phyloP scores from a whole-genome alignment of 2,888 invertebrate species.

The Lasioglossum villosulum region DNA sequence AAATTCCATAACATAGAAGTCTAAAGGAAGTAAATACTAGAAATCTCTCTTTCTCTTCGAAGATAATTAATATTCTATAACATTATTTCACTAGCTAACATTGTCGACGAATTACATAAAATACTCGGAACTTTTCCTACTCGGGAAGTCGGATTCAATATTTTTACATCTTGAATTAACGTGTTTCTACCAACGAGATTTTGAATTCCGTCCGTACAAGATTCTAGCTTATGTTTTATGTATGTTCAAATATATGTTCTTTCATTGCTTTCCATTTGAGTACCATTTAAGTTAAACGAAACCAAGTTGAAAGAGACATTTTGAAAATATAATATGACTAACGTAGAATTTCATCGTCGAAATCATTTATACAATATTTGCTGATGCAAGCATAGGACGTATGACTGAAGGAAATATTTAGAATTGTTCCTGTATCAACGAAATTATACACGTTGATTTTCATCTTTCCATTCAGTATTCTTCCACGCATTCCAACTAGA shows the following conservation, averaged over 20 bases:
- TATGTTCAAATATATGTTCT: background rate
- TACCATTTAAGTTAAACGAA: background rate
- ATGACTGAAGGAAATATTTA: background rate
- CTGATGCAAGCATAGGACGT: background rate
- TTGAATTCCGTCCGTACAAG: background rate
- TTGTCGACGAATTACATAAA: background rate
- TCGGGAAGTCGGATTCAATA: background rate
- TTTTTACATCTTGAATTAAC: background rate
- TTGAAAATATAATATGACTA: background rate
- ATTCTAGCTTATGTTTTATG: slow-evolving; percentile 2
- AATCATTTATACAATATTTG: background rate
- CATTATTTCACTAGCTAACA: background rate
- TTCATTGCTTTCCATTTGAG: background rate
- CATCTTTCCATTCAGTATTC: background rate
- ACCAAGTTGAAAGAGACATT: background rate
- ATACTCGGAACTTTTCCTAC: background rate
- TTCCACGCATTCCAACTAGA: background rate
- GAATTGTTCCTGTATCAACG: background rate
- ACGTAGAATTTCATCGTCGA: background rate
- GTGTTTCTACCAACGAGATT: background rate
- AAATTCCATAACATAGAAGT: background rate
- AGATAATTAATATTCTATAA: background rate
- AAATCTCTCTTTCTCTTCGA: background rate
- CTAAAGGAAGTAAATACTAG: background rate
- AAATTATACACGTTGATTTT: background rate